Evolutionary conservation across 2,888 invertebrate genomes (phyloP), one percentile per base, ranked within the genome.

Genomic region (Orchesellides sinensis): DNA sequence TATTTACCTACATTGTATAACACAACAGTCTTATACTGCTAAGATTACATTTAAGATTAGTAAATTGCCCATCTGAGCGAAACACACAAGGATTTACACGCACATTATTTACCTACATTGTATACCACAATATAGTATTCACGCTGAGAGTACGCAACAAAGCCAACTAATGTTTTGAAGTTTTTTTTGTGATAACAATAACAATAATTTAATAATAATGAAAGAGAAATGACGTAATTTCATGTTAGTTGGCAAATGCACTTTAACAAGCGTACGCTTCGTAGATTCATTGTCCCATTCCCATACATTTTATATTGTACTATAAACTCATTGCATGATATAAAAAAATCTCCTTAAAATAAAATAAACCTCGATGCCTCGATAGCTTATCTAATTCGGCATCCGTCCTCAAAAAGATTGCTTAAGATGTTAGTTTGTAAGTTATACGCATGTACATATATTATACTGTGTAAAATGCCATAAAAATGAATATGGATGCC

Each of bases 371-470:
- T 52, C 12, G 73, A 73, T 61, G 40, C 5, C 5, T 35, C 19
- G 74, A 74, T 74, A 77, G 49, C 77, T 56, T 77, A 77, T 77
- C 77, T 66, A 77, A 77, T 77, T 77, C 77, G 68, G 77, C 77
- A 77, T 66, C 75, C 66, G 66, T 75, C 75, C 56, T 47, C 65
- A 66, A 75, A 75, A 2, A 61, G 10, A 61, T 61, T 61, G 61
- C 61, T 61, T 19, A 61, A 61, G 5, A 54, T 5, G 6, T 32
- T 32, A 32, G 5, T 23, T 6, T 23, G 6, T 19, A n/a, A 25
- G 56, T 23, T 23, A 10, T 49, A 56, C 56, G 56, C 56, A 56
- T 56, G 56, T 19, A 25, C n/a, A n/a, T n/a, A n/a, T n/a, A n/a
- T n/a, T n/a, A n/a, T n/a, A n/a, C n/a, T n/a, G n/a, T n/a, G n/a